Base-by-base conservation (phyloP, 2,113 vertebrate species). In the Phrynosoma platyrhinos region DNA sequence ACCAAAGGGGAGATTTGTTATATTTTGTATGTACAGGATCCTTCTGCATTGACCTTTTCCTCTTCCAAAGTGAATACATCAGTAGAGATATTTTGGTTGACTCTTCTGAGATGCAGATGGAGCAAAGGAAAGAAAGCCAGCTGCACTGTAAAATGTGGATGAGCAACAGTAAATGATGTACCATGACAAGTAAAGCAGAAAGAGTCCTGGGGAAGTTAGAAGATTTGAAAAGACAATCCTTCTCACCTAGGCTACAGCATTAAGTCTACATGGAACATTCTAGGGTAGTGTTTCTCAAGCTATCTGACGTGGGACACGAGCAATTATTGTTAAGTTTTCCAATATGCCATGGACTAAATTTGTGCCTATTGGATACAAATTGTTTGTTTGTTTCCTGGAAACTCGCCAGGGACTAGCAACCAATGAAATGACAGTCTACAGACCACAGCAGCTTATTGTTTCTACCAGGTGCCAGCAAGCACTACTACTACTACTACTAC, bases 211-310 rank as follows among this genome's bases (percentile, higher is more conserved):
- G 74, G 91, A 89, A 87, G 91, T 92, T 90, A 92, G 89, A 91
- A 90, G 94, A 77, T 87, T 94, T 89, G 89, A 93, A 92, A 79
- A 91, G 91, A 90, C 91, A 94, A 90, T 86, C 90, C 89, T 92
- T 95, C 84, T 93, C 87, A 88, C 92, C 89, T 93, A 88, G 84
- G 92, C 92, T 93, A 23, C 30, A 40, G 71, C 87, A 90, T 87
- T 90, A 85, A 90, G 0, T 13, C 89, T 62, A 14, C 58, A 62
- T 16, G 13, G n/a, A 58, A 80, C 30, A 25, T 18, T 30, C 18
- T n/a, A 18, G 20, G 27, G 53, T n/a, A 80, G 66, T 62, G 58
- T 18, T 62, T 62, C 58, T 62, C 13, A 16, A 13, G 13, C 13
- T 62, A n/a, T 82, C 94, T 93, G 4, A 23, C 84, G 66, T 87